Evolutionary conservation across 2,113 vertebrate species (phyloP).

Genomic region (Hydrochoerus hydrochaeris): DNA sequence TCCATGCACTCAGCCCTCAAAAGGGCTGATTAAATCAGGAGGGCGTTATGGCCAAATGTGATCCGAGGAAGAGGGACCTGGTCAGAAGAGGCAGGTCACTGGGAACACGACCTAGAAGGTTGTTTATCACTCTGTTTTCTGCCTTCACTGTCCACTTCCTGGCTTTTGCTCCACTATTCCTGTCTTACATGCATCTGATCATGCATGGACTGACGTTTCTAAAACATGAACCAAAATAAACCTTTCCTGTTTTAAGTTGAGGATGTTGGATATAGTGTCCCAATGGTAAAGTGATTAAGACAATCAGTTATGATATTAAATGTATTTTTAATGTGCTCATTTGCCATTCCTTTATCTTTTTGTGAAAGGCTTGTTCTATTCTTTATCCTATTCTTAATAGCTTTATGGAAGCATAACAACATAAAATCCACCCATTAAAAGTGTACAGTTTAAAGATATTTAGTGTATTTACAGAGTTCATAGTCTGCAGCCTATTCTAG

Average conservation of each 20-base stretch:
- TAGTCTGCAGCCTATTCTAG: background rate
- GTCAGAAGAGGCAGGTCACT: background rate
- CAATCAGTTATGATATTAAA: background rate
- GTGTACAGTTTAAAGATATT: background rate
- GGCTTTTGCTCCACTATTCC: background rate
- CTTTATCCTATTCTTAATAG: conserved; percentile 27
- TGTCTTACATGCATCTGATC: background rate
- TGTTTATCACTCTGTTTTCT: background rate
- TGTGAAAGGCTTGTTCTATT: background rate
- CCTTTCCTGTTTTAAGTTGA: background rate
- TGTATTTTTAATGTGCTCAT: background rate
- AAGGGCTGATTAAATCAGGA: background rate
- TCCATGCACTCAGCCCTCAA: background rate
- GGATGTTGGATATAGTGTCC: background rate
- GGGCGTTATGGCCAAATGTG: background rate
- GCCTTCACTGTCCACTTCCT: background rate
- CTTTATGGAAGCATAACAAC: conserved; percentile 3
- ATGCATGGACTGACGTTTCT: background rate
- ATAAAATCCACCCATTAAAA: background rate
- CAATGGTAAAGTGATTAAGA: background rate
- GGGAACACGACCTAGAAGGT: background rate
- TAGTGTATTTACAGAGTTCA: background rate
- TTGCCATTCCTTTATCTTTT: background rate
- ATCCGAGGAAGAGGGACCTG: background rate
- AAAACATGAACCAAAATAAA: background rate